Evolutionary conservation across 2,888 invertebrate species (phyloP), one percentile per base, ranked within the genome.

Genomic region (Asteroscopus sphinx): DNA sequence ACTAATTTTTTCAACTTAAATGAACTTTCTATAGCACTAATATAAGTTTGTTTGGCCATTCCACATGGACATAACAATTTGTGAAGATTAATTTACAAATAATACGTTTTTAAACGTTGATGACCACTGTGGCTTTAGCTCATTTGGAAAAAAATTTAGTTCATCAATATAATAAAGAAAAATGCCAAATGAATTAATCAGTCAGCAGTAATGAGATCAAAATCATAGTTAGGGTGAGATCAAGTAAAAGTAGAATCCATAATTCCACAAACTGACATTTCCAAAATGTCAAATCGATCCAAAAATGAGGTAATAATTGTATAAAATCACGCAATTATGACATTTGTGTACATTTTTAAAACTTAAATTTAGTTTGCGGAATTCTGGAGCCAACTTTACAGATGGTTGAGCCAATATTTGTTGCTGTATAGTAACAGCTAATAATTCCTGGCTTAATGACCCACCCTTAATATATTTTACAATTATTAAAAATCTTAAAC

Each of bases 151-250:
- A 56, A 41, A 67, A 69, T 64, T 35, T 63, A 47, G 67, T 40
- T 55, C 61, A 60, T 57, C 51, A 26, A 53, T 17, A 16, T 60
- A 41, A 55, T 57, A 54, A 61, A 61, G 46, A 62, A 61, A 42
- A 49, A 56, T 54, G 65, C 62, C 59, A 65, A 72, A 28, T 67
- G 64, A 72, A 57, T 60, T 33, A 54, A 47, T 72, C 82, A 81
- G 83, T 87, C 83, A 81, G 84, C 85, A 82, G 81, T 77, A 82
- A 84, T 91, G 92, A 92, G 92, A 92, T 92, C 92, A 88, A 85
- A 86, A 83, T 83, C 76, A 83, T 79, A 77, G 71, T 70, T 63
- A 53, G 52, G 53, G 71, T 49, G 44, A 44, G 57, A 17, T 17
- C 40, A 30, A 21, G 9, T 44, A 13, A 28, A n/a, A n/a, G n/a